Percentiles rank a stretch among this genome's conserved stretches.
Evolutionary conservation across 2,888 invertebrate genomes (phyloP).

Genomic region (Prostheceraeus crozeri): DNA sequence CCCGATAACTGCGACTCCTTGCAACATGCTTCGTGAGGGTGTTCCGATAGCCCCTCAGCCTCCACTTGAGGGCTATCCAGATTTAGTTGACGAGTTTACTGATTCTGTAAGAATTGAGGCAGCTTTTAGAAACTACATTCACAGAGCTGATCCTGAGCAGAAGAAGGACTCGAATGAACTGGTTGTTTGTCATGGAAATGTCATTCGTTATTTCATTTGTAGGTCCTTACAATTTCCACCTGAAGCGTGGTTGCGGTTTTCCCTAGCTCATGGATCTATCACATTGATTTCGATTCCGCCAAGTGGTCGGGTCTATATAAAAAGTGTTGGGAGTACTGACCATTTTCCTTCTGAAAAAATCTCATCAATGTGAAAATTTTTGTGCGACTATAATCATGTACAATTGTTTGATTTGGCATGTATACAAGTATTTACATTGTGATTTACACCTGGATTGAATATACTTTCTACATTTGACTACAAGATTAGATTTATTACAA

Average conservation of each 20-base stretch:
- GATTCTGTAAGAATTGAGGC: conserved; percentile 91
- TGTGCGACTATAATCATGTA: no score
- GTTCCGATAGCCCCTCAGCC: conserved; percentile 90
- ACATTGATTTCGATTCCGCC: conserved; percentile 78
- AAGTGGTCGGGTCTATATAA: conserved; percentile 74
- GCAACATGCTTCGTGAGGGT: conserved; percentile 77
- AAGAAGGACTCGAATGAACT: conserved; percentile 75
- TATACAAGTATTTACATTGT: no score
- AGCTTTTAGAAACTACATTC: conserved; percentile 82
- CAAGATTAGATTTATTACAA: no score
- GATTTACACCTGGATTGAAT: no score
- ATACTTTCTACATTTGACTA: no score
- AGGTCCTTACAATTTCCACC: conserved; percentile 73
- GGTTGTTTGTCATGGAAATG: conserved; percentile 92
- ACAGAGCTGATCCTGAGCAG: conserved; percentile 75
- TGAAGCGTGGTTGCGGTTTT: conserved; percentile 89
- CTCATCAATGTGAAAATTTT: no score
- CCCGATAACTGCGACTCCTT: conserved; percentile 60
- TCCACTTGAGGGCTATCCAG: conserved; percentile 61
- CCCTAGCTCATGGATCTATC: conserved; percentile 81
- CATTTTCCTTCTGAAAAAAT: conserved; percentile 64
- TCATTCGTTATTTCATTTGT: conserved; percentile 70
- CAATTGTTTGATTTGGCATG: no score
- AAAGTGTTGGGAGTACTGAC: conserved; percentile 77
- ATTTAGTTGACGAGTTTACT: conserved; percentile 60